Conservation (phyloP, 2,113 vertebrate species). For the Sigmodon hispidus region DNA sequence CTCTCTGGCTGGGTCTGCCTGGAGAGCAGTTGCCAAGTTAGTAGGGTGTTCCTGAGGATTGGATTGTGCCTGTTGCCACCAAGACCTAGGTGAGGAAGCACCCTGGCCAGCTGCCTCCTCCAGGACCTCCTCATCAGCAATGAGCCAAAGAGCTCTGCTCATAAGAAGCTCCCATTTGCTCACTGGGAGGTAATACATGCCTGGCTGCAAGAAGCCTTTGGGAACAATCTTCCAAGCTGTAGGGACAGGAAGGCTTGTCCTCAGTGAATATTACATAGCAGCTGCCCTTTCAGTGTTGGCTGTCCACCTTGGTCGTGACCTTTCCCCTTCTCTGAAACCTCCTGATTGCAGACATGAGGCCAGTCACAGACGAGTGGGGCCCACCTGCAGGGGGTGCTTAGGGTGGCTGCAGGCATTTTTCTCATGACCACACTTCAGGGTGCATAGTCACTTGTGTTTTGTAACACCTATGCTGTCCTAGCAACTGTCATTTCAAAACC, state of each 20-base stretch:
- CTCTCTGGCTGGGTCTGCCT: background rate
- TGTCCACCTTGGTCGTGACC: background rate
- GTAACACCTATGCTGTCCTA: background rate
- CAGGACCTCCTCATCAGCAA: background rate
- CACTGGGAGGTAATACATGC: too few relatives aligned
- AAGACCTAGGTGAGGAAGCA: background rate
- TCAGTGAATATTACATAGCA: background rate
- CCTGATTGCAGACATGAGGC: background rate
- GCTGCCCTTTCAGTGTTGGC: background rate
- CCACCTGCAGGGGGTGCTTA: background rate
- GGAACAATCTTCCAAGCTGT: background rate
- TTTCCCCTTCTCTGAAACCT: background rate
- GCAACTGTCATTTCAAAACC: background rate
- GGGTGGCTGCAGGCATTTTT: background rate
- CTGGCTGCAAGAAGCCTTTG: background rate
- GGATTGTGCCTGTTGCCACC: accelerated
- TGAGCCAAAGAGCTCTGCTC: background rate
- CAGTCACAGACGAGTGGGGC: background rate
- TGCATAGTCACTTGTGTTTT: background rate
- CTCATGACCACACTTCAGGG: background rate
- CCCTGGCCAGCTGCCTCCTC: background rate
- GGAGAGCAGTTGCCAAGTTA: too few relatives aligned
- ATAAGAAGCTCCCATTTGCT: background rate
- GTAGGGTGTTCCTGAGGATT: background rate
- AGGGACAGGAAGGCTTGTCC: background rate